Evolutionary conservation across 2,888 invertebrate species (phyloP).

Genomic region (Parasteatoda lunata): DNA sequence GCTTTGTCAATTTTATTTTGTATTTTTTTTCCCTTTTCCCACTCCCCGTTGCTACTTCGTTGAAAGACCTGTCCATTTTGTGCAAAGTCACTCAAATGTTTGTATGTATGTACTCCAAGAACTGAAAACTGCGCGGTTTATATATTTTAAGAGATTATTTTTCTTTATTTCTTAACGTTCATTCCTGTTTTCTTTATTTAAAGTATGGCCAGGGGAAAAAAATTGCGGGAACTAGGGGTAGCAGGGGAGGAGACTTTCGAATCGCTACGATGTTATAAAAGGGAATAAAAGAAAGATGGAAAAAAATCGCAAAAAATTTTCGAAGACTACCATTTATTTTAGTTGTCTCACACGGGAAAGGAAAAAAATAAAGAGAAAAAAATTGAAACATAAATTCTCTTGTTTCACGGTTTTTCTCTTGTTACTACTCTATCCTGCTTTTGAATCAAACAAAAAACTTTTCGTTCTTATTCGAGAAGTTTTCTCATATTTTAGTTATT

Average conservation of each 20-base stretch:
- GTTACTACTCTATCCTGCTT: constrained; percentile 49
- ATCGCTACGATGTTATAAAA: constrained; percentile 28
- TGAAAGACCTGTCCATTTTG: constrained; percentile 62
- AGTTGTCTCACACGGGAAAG: constrained; percentile 53
- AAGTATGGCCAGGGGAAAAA: constrained; percentile 39
- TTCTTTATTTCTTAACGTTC: constrained; percentile 34
- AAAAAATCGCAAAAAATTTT: constrained; percentile 42
- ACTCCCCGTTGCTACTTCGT: neutral
- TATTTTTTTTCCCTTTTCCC: constrained; percentile 28
- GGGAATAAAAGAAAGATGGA: neutral
- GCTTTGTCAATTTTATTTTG: constrained; percentile 63
- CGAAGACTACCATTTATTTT: constrained; percentile 65
- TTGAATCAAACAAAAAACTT: constrained; percentile 58
- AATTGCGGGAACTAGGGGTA: constrained; percentile 4
- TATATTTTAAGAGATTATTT: constrained; percentile 43
- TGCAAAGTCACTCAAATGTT: constrained; percentile 62
- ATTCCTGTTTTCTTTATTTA: constrained; percentile 61
- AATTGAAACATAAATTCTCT: constrained; percentile 64
- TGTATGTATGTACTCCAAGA: constrained; percentile 42
- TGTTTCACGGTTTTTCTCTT: constrained; percentile 63
- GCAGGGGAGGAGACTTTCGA: constrained; percentile 39
- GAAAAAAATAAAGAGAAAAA: constrained; percentile 28
- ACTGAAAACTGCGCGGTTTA: constrained; percentile 56
- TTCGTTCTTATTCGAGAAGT: constrained; percentile 47
- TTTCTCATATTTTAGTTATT: constrained; percentile 13